Conservation (phyloP, 2,888 invertebrate genomes). For the Mimas tiliae region DNA sequence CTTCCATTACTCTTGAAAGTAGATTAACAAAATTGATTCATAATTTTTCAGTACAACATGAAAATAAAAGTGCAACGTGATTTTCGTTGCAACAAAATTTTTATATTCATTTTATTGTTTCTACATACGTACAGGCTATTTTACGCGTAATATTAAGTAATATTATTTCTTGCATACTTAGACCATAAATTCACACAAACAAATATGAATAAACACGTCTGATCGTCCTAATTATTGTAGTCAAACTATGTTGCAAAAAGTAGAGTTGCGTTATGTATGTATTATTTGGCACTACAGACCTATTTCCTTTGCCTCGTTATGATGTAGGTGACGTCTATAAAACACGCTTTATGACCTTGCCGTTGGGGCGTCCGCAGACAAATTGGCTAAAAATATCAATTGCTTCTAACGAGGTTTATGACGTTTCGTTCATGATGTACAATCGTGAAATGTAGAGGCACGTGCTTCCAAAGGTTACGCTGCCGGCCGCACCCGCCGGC, state of each 20-base stretch:
- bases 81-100: background rate
- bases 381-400: slow-evolving; percentile 46
- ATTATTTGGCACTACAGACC: slow-evolving; percentile 12
- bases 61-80: background rate
- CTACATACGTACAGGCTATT: too few species aligned
- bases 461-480: slow-evolving; percentile 1
- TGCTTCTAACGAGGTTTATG: slow-evolving; percentile 44
- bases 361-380: slow-evolving; percentile 35
- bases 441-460: slow-evolving; percentile 15
- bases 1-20: background rate
- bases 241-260: background rate
- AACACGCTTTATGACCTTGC: slow-evolving; percentile 35
- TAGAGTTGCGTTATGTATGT: background rate
- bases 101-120: too few species aligned
- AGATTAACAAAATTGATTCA: background rate
- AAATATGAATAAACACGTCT: too few species aligned
- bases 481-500: too few species aligned
- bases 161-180: background rate
- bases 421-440: slow-evolving; percentile 33
- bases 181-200: background rate
- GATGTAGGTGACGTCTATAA: slow-evolving; percentile 18
- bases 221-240: too few species aligned
- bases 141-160: too few species aligned
- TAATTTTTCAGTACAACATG: background rate
- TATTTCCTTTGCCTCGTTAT: slow-evolving; percentile 5